These are phyloP conservation scores for Amyelois transitella DNA, from an alignment of 1,140 invertebrate species.

Conservation along the genomic window DNA sequence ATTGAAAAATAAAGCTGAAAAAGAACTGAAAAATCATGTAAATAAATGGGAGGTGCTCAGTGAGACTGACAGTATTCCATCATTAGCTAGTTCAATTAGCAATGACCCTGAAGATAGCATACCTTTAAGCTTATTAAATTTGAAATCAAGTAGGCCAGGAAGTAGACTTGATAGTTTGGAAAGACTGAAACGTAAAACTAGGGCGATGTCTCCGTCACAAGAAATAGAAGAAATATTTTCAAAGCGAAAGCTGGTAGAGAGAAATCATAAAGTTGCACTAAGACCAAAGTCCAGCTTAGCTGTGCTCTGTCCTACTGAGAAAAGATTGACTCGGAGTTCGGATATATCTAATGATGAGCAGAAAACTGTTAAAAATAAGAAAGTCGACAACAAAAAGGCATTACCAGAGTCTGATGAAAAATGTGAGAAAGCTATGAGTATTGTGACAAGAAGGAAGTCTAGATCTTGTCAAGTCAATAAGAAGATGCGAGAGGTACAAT, in stretches of 20 bases:
- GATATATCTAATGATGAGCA: conserved; percentile 43
- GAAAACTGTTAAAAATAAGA: conserved; percentile 42
- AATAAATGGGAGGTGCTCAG: conserved; percentile 76
- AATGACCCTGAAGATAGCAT: conserved; percentile 73
- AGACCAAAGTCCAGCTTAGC: conserved; percentile 65
- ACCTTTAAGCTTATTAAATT: conserved; percentile 65
- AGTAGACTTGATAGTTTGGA: conserved; percentile 59
- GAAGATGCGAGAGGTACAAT: conserved; percentile 52
- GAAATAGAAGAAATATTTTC: conserved; percentile 71
- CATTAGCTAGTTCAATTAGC: conserved; percentile 59
- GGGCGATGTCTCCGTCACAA: conserved; percentile 70
- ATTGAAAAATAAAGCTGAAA: conserved; percentile 58
- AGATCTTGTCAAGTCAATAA: conserved; percentile 56
- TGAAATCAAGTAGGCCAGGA: conserved; percentile 50
- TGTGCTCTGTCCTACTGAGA: conserved; percentile 54
- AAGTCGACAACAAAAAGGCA: conserved; percentile 49
- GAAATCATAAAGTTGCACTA: conserved; percentile 46
- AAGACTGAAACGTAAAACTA: conserved; percentile 63
- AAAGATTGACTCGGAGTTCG: conserved; percentile 53
- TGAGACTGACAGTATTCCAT: conserved; percentile 76
- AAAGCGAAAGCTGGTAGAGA: conserved; percentile 58
- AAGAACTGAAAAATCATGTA: conserved; percentile 59
- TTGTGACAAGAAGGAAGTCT: conserved; percentile 59
- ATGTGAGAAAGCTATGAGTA: conserved; percentile 31
- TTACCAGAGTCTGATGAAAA: conserved; percentile 36